Evolutionary conservation across 2,888 invertebrate species (phyloP).

Genomic region (Pocota personata): DNA sequence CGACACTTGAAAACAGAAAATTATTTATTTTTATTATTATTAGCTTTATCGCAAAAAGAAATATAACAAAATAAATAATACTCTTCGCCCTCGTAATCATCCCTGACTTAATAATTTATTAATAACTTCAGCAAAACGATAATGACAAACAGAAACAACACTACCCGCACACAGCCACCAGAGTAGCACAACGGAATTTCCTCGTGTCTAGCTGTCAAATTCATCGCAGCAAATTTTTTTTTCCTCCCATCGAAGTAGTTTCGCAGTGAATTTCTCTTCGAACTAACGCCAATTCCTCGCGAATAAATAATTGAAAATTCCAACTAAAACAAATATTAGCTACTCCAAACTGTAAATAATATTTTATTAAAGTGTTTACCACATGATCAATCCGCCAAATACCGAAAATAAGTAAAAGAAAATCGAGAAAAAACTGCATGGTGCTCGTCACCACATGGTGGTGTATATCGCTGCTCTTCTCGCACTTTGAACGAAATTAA

Average conservation of each 20-base stretch:
- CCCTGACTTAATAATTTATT: neutral
- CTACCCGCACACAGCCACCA: neutral
- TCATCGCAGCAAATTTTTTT: slow-evolving; percentile 47
- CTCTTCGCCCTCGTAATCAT: neutral
- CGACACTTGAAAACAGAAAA: neutral
- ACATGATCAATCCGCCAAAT: slow-evolving; percentile 15
- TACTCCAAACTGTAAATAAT: neutral
- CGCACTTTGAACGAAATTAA: slow-evolving; percentile 24
- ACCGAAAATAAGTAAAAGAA: slow-evolving; percentile 39
- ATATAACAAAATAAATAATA: neutral
- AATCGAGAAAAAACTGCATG: slow-evolving; percentile 25
- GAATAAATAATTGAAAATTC: slow-evolving; percentile 6
- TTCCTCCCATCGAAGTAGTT: neutral
- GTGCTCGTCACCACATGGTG: slow-evolving; percentile 42
- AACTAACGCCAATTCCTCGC: neutral
- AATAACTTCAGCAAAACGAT: neutral
- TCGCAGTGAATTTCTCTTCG: neutral
- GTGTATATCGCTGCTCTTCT: slow-evolving; percentile 29
- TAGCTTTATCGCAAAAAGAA: too few species aligned
- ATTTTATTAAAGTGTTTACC: neutral
- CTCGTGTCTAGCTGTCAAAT: slow-evolving; percentile 49
- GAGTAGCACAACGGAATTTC: slow-evolving; percentile 16
- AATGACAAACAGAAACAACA: slow-evolving; percentile 33
- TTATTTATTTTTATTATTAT: neutral
- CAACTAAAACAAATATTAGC: slow-evolving; percentile 13